Base-by-base conservation (phyloP, 2,113 vertebrate species). In the Tinamus guttatus region DNA sequence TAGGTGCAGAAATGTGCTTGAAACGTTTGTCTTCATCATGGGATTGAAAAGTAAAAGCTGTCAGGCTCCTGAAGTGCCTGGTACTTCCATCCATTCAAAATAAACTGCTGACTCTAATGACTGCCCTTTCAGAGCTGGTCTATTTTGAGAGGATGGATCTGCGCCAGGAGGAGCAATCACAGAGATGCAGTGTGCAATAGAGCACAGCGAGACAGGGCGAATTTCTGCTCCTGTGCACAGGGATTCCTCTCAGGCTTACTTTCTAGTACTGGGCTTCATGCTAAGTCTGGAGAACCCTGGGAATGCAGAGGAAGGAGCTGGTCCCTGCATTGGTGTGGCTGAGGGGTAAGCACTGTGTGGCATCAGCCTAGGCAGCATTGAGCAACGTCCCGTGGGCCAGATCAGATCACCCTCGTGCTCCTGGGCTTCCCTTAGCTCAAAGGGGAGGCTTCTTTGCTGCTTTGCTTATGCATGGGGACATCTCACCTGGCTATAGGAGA, bases 61-160 rank as follows among this genome's bases (percentile, higher is more conserved):
- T 47, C 0, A 0, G 43, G 19, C 51, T 91, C 45, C 24, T 74
- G 73, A 85, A 59, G 32, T 36, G 34, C 54, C 51, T 77, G 34
- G 45, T 47, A 28, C 71, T 82, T 88, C 47, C 84, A 54, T 60
- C 58, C 1, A 3, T 67, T 91, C 63, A 67, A 54, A 89, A 87
- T 74, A 74, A 93, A 70, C 81, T 91, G 85, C 79, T 89, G 91
- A 54, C 27, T 93, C 18, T 83, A 88, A 88, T 78, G 82, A 85
- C 36, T 91, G 63, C 15, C n/a, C 76, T 75, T 93, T 87, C 93
- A 93, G 91, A 88, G 32, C 18, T 12, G 11, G 32, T 54, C 71
- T 96, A 43, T 95, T 95, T 95, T 87, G 74, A 80, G 76, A 41
- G 51, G 77, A 34, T 22, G 65, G 56, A 83, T 73, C 82, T 83